Evolutionary conservation across 2,888 invertebrate species (phyloP).

Genomic region (Eupithecia subfuscata): DNA sequence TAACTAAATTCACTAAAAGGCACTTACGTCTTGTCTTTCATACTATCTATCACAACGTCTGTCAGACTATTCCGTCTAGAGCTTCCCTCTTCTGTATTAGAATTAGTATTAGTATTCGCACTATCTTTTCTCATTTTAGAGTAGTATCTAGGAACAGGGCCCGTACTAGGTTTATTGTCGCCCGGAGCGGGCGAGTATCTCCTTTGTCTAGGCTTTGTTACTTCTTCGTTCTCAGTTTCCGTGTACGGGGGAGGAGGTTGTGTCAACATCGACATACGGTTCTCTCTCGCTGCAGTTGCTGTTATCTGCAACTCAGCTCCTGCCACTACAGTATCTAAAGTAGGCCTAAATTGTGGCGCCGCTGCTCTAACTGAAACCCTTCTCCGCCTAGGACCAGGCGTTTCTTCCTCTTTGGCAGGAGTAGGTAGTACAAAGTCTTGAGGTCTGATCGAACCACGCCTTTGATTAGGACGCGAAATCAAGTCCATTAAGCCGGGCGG

Average conservation of each 20-base stretch:
- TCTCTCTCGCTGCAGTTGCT: conserved; percentile 73
- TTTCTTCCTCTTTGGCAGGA: conserved; percentile 61
- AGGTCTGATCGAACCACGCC: conserved; percentile 69
- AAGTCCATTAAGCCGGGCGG: conserved; percentile 63
- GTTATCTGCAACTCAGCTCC: conserved; percentile 76
- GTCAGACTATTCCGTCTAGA: conserved; percentile 77
- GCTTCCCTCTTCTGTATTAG: conserved; percentile 60
- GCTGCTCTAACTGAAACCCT: conserved; percentile 74
- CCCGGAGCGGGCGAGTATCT: conserved; percentile 76
- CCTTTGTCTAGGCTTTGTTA: conserved; percentile 65
- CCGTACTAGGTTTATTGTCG: conserved; percentile 66
- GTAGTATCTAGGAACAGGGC: conserved; percentile 76
- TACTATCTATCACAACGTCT: conserved; percentile 79
- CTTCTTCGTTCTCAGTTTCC: conserved; percentile 62
- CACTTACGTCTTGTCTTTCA: conserved; percentile 78
- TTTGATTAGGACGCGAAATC: conserved; percentile 53
- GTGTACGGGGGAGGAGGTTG: conserved; percentile 79
- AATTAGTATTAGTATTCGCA: conserved; percentile 31
- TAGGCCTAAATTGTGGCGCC: conserved; percentile 76
- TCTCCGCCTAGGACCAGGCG: conserved; percentile 68
- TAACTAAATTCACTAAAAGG: conserved; percentile 66
- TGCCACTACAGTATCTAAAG: conserved; percentile 77
- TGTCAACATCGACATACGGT: conserved; percentile 73
- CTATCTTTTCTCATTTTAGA: conserved; percentile 76
- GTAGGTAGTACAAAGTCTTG: conserved; percentile 62